Evolutionary conservation across 2,113 vertebrate species (phyloP).

Genomic region (Neofelis nebulosa): DNA sequence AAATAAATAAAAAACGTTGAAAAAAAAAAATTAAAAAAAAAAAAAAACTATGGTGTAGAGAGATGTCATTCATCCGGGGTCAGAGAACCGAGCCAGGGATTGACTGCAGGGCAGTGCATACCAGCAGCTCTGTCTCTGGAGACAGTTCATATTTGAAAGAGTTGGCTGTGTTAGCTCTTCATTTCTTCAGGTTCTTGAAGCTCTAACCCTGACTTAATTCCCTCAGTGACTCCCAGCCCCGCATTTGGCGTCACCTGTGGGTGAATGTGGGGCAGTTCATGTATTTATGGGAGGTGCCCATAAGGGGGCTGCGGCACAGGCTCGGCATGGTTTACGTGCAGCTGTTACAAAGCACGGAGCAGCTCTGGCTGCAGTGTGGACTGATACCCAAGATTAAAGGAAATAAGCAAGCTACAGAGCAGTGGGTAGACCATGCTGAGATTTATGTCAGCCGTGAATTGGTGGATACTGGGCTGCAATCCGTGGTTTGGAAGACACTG

Average conservation of each 20-base stretch:
- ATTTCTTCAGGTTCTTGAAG: background rate
- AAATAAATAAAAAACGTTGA: too few relatives aligned
- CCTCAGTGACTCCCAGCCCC: background rate
- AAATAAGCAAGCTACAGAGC: background rate
- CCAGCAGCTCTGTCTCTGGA: background rate
- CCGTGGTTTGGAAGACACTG: background rate
- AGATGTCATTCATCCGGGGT: background rate
- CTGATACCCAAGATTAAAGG: background rate
- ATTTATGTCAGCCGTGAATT: background rate
- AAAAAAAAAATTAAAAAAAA: too few relatives aligned
- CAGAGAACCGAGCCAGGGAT: background rate
- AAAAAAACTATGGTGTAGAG: background rate
- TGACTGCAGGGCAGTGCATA: background rate
- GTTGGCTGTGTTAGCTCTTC: background rate
- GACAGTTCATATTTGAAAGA: background rate
- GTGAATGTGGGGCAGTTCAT: background rate
- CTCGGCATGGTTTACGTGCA: background rate
- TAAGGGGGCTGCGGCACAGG: rapidly evolving
- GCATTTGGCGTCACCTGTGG: background rate
- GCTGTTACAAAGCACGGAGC: background rate
- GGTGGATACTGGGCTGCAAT: background rate
- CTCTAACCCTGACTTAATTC: background rate
- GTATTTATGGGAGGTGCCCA: background rate
- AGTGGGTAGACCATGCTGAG: background rate
- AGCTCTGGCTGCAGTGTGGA: background rate